These are phyloP conservation scores for Eretmochelys imbricata DNA, from an alignment of 2,113 vertebrate species.

Conservation along the genomic window DNA sequence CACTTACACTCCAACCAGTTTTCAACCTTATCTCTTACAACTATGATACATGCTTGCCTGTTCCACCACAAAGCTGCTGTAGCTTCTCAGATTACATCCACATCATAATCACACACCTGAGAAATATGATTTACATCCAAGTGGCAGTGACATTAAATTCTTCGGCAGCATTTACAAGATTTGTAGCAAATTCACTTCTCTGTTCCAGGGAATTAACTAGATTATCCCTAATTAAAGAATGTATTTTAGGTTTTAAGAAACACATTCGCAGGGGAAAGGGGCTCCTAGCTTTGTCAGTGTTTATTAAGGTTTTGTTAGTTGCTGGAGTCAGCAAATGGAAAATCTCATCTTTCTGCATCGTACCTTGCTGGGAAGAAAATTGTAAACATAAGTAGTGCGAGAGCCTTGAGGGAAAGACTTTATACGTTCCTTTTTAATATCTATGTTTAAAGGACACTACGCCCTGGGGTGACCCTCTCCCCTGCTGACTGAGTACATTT, in stretches of 20 bases:
- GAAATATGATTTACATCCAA: neutral
- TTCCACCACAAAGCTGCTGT: neutral
- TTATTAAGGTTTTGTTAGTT: neutral
- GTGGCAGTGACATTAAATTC: neutral
- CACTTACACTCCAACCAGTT: neutral
- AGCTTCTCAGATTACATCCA: neutral
- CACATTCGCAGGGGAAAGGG: neutral
- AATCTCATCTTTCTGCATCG: neutral
- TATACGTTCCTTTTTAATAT: conserved; percentile 28
- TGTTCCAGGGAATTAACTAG: conserved; percentile 6
- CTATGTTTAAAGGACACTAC: neutral
- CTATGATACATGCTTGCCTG: neutral
- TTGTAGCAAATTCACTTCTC: neutral
- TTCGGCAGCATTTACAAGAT: neutral
- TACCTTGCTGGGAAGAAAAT: conserved; percentile 29
- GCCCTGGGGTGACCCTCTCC: neutral
- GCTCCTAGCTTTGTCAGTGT: neutral
- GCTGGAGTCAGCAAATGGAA: conserved; percentile 28
- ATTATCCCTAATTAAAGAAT: conserved; percentile 18
- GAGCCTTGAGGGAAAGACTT: neutral
- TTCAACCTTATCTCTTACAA: neutral
- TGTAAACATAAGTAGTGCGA: neutral
- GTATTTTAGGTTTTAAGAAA: neutral
- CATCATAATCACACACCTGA: neutral
- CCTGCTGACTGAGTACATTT: neutral